phyloP scores from a whole-genome alignment of 2,888 invertebrate genomes.

The Emmelina monodactyla region DNA sequence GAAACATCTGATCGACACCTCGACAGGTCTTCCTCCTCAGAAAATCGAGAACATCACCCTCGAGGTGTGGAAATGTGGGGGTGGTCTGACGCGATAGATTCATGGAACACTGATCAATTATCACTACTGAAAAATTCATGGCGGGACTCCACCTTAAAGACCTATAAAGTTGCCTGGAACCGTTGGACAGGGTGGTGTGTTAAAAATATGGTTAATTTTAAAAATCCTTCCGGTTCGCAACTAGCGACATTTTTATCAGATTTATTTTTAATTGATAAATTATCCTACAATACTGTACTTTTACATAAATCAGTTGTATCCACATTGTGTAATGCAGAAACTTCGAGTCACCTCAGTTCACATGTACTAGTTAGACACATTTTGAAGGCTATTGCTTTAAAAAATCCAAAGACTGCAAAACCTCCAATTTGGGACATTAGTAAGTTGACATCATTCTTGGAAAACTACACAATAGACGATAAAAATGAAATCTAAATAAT shows the following conservation, averaged over 20 bases:
- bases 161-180: neutral
- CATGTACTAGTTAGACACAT: constrained; percentile 16
- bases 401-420: constrained; percentile 4
- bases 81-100: neutral
- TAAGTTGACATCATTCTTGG: constrained; percentile 1
- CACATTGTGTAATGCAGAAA: constrained; percentile 11
- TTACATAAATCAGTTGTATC: neutral
- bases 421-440: constrained; percentile 16
- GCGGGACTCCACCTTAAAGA: neutral
- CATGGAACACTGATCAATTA: neutral
- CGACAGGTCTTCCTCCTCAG: constrained; percentile 4
- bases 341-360: constrained; percentile 10
- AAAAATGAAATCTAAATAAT: too few relatives aligned
- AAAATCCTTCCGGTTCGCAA: neutral
- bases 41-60: constrained; percentile 3
- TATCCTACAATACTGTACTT: neutral
- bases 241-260: constrained; percentile 13
- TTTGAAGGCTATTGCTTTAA: constrained; percentile 11
- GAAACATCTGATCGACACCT: constrained; percentile 3
- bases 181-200: neutral
- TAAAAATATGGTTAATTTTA: neutral
- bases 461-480: neutral
- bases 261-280: constrained; percentile 5
- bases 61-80: constrained; percentile 15
- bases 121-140: neutral